phyloP scores from a whole-genome alignment of 2,888 invertebrate species.

The Microctonus hyperodae region DNA sequence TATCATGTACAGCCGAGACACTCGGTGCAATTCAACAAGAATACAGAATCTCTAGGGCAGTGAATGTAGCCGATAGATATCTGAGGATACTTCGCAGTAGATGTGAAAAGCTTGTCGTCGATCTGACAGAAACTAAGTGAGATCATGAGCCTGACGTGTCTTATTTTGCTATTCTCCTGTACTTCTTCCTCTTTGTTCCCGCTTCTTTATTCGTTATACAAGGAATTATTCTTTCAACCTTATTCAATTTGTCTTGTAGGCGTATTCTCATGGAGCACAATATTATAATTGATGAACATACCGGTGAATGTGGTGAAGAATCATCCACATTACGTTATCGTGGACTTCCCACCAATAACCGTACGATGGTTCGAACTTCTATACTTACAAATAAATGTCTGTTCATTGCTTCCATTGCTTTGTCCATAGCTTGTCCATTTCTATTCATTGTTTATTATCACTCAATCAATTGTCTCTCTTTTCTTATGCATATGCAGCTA shows the following conservation, averaged over 20 bases:
- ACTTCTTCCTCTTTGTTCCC: not conserved
- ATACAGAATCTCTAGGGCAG: conserved; percentile 53
- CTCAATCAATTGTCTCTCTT: not conserved
- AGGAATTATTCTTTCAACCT: no score
- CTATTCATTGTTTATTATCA: not conserved
- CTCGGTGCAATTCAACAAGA: conserved; percentile 60
- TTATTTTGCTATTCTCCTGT: not conserved
- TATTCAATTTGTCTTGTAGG: conserved; percentile 44
- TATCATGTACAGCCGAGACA: conserved; percentile 57
- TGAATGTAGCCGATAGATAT: conserved; percentile 55
- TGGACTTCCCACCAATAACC: conserved; percentile 55
- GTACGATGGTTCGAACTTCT: conserved; percentile 54
- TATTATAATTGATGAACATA: conserved; percentile 56
- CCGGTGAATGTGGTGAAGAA: conserved; percentile 55
- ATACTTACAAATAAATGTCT: conserved; percentile 5
- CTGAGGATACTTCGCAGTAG: conserved; percentile 52
- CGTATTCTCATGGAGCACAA: conserved; percentile 57
- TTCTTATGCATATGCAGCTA: not conserved
- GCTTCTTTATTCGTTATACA: not conserved
- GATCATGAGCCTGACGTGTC: conserved; percentile 29
- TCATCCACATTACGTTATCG: conserved; percentile 54
- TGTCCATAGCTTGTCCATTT: not conserved
- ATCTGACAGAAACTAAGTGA: conserved; percentile 60
- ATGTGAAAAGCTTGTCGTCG: conserved; percentile 53
- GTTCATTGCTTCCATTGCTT: not conserved